A percentile compares a stretch with the other conserved stretches of the same genome.
Evolutionary conservation across 2,797 vertebrate species (phyloP).

Genomic region (Gymnopithys bicolor): DNA sequence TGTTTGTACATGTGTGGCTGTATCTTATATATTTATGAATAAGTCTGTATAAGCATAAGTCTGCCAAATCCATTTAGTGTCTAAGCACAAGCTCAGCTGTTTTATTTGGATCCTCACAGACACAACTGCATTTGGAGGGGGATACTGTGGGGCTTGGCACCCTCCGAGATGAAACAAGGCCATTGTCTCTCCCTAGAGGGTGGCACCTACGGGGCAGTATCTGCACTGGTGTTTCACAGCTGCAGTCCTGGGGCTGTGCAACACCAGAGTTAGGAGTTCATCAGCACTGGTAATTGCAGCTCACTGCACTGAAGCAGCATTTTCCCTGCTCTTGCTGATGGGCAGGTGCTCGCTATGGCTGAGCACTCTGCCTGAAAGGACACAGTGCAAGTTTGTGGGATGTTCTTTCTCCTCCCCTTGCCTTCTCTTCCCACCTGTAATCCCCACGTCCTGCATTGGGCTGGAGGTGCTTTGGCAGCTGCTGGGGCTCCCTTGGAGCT

Average conservation of each 20-base stretch:
- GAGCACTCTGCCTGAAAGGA: neutral
- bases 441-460: neutral
- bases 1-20: neutral
- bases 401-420: neutral
- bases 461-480: neutral
- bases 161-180: neutral
- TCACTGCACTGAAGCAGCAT: neutral
- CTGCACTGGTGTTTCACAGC: neutral
- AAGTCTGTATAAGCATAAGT: neutral
- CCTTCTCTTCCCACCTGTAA: neutral
- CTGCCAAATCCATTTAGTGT: neutral
- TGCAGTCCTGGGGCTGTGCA: neutral
- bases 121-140: neutral
- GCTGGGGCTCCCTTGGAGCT: neutral
- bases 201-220: neutral
- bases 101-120: neutral
- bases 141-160: neutral
- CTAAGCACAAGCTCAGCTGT: neutral
- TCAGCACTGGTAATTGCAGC: neutral
- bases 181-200: neutral
- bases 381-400: neutral
- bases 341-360: neutral
- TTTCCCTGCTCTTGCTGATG: neutral
- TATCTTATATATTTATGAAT: neutral
- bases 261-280: neutral